Conservation (phyloP, 2,888 invertebrate genomes). For the Colletes collaris region DNA sequence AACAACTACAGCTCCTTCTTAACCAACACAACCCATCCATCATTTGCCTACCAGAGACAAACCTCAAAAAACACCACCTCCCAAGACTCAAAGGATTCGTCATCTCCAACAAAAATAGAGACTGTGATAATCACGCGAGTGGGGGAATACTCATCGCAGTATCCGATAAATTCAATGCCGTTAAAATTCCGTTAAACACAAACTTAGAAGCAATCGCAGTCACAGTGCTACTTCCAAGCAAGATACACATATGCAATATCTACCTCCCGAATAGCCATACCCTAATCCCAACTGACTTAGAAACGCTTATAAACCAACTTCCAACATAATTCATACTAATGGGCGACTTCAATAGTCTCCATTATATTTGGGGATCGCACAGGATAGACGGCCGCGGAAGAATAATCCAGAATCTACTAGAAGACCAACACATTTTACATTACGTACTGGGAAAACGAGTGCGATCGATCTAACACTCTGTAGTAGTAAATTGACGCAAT, state of each 20-base stretch:
- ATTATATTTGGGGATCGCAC: not conserved
- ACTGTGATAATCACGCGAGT: not conserved
- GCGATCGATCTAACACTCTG: not conserved
- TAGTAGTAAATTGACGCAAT: conserved; percentile 1
- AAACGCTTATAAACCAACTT: not conserved
- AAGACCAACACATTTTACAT: not conserved
- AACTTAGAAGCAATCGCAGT: conserved; percentile 3
- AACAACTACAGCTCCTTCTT: not conserved
- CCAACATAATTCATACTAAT: not conserved
- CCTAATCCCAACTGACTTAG: not conserved
- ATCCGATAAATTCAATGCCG: not conserved
- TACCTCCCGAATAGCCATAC: not conserved
- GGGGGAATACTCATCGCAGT: conserved; percentile 6
- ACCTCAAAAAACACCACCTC: not conserved
- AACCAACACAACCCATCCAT: not conserved
- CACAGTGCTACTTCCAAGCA: not conserved
- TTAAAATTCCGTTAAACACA: not conserved
- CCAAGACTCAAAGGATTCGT: not conserved
- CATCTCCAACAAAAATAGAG: not conserved
- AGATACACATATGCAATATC: too few relatives aligned
- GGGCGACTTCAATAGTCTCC: not conserved
- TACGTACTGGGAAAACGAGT: not conserved
- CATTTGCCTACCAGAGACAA: conserved; percentile 2
- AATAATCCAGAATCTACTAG: not conserved
- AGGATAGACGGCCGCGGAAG: not conserved